Percentiles rank a stretch among this genome's conserved stretches.
phyloP scores from a whole-genome alignment of 2,113 vertebrate species.

The Spermophilus dauricus region DNA sequence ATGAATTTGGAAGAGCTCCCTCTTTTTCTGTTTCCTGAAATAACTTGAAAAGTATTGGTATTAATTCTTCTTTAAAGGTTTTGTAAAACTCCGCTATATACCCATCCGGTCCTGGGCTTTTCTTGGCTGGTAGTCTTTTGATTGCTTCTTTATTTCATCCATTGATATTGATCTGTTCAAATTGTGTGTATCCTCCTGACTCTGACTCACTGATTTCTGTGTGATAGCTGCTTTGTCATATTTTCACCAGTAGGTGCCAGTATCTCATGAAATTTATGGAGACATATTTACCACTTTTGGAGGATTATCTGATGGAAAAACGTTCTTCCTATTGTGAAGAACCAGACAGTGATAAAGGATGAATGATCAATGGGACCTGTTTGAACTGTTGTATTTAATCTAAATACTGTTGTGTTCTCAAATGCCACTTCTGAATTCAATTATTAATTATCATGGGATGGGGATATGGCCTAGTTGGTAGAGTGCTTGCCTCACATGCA shows the following conservation, averaged over 20 bases:
- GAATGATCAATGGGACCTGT: background rate
- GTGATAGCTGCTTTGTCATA: background rate
- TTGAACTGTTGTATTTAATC: background rate
- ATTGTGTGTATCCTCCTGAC: no score
- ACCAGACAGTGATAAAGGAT: background rate
- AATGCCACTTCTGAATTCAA: background rate
- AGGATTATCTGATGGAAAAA: conserved; percentile 48
- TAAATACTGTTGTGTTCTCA: background rate
- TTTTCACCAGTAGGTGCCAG: conserved; percentile 77
- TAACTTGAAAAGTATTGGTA: no score
- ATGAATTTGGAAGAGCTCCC: no score
- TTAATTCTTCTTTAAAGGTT: no score
- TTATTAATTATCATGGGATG: background rate
- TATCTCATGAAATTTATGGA: conserved; percentile 21
- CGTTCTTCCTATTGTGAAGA: background rate
- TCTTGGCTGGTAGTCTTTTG: no score
- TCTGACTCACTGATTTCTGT: conserved; percentile 19
- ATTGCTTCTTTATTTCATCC: no score
- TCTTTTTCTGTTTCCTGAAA: no score
- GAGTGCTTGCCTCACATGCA: no score
- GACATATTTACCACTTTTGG: conserved; percentile 20
- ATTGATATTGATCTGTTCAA: no score
- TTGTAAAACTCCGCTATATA: no score
- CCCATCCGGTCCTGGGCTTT: no score
- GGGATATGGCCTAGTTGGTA: no score